Evolutionary conservation across 2,888 invertebrate species (phyloP), one percentile per base, ranked within the genome.

Genomic region (Eupelmus urozonus): DNA sequence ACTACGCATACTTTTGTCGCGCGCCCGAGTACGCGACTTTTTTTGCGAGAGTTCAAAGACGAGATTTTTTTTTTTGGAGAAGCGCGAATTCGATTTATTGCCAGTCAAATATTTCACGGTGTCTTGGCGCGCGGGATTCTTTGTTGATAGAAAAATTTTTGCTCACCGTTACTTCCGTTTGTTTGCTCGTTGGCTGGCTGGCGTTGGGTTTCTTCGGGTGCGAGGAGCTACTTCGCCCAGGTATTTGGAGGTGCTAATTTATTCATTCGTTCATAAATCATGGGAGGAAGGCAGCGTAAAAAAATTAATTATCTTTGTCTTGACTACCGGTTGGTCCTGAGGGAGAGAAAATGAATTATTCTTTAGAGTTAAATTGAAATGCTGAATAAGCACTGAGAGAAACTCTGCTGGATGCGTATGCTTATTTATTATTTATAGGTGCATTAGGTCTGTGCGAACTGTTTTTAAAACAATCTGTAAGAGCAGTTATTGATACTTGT

Each of bases 1-100:
- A n/a, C n/a, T n/a, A 83, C 82, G 82, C 82, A n/a, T n/a, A 59
- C 76, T 80, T 82, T 23, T 80, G 34, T 84, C 80, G 78, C 49
- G 73, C 59, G 25, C 57, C n/a, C 20, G 57, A 2, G 25, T 55
- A 45, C 16, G 16, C 16, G 13, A 45, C 16, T 7, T 55, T 49
- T 25, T 57, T 16, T 49, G 34, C 34, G 27, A 23, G 27, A 67
- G 72, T 40, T 78, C 78, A 49, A n/a, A 42, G 45, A 51, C 18
- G 16, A 45, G 1, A 13, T 45, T 45, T 45, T 45, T 51, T 57
- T 63, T 73, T 67, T 76, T 70, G 23, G 42, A 60, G 70, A 16
- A 45, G 62, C n/a, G 40, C 42, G 42, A 63, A 53, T 75, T 60
- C 53, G 66, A 67, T 72, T 79, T 79, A 66, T 60, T 42, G 40